Evolutionary conservation across 2,888 invertebrate genomes (phyloP).

Genomic region (Rhingia campestris): DNA sequence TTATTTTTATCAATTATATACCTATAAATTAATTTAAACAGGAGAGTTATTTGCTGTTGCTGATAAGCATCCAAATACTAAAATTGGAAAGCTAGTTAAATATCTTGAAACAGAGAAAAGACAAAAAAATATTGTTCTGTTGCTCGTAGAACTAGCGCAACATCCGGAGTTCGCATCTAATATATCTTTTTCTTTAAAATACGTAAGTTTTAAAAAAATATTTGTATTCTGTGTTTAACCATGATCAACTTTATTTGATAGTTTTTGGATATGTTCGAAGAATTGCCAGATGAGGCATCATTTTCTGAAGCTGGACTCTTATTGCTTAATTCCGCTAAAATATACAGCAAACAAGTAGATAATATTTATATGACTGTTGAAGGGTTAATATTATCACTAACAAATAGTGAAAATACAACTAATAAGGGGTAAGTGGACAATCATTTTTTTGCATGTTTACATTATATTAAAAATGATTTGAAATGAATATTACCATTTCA

Average conservation of each 20-base stretch:
- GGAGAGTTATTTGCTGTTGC: constrained; percentile 75
- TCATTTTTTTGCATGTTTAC: not conserved
- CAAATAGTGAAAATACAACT: constrained; percentile 21
- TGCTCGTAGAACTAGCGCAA: constrained; percentile 79
- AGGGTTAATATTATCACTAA: constrained; percentile 76
- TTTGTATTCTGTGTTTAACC: not conserved
- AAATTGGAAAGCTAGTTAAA: constrained; percentile 78
- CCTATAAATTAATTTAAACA: no score
- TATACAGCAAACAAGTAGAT: constrained; percentile 80
- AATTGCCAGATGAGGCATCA: constrained; percentile 61
- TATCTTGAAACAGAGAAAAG: constrained; percentile 76
- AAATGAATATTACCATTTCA: no score
- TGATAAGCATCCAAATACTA: constrained; percentile 77
- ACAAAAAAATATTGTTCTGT: constrained; percentile 76
- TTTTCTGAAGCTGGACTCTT: constrained; percentile 77
- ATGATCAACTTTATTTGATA: constrained; percentile 45
- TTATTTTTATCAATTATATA: no score
- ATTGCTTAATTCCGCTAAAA: constrained; percentile 78
- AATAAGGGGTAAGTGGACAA: constrained; percentile 14
- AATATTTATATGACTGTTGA: constrained; percentile 78
- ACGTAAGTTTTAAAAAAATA: constrained; percentile 76
- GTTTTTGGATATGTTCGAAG: constrained; percentile 78
- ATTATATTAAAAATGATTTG: no score
- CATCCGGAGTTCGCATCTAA: constrained; percentile 79
- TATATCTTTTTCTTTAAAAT: constrained; percentile 78